These are phyloP conservation scores for Tenodera sinensis DNA, from an alignment of 2,888 invertebrate species.

Conservation along the genomic window DNA sequence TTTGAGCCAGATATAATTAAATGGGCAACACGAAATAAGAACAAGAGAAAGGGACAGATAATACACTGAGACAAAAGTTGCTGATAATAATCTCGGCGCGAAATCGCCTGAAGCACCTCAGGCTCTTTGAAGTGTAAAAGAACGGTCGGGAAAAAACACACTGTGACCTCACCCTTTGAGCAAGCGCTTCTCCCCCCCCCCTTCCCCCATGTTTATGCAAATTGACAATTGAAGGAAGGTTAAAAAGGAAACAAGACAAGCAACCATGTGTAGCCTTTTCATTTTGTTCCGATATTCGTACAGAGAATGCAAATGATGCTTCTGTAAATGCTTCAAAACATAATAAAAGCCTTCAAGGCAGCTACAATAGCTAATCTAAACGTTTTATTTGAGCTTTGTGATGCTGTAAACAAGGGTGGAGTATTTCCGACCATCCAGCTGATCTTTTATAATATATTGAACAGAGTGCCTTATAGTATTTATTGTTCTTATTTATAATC, in stretches of 20 bases:
- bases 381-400: background rate
- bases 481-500: background rate
- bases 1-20: no score
- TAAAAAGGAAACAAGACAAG: background rate
- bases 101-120: background rate
- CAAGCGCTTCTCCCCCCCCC: background rate
- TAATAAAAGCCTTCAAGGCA: background rate
- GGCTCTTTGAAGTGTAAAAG: background rate
- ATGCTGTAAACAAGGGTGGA: background rate
- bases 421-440: background rate
- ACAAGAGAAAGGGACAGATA: no score
- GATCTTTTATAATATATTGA: background rate
- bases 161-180: background rate
- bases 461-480: background rate
- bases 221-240: background rate
- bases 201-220: background rate
- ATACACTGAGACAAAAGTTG: no score
- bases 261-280: background rate
- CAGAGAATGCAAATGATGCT: background rate
- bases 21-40: no score
- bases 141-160: background rate
- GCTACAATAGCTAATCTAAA: background rate
- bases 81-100: background rate
- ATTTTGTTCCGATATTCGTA: background rate
- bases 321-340: background rate